These are phyloP conservation scores for Zeus faber DNA, from an alignment of 2,113 vertebrate species.

Conservation along the genomic window DNA sequence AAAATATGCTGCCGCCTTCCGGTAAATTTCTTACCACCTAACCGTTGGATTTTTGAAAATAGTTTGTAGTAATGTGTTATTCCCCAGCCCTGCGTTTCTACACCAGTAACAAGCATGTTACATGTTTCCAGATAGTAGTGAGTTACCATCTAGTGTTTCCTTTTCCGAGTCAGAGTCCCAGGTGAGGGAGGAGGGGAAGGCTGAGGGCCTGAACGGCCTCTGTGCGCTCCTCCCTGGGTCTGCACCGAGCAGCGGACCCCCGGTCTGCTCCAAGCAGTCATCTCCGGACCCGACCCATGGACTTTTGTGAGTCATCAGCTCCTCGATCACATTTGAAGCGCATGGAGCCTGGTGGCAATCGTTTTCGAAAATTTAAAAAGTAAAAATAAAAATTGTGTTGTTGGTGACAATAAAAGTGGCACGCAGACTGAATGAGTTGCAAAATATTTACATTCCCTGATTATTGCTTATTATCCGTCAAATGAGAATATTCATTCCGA, in stretches of 20 bases:
- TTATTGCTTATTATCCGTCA: too few species aligned
- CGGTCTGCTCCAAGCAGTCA: slow-evolving; percentile 30
- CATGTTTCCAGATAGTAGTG: slow-evolving; percentile 14
- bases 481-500: too few species aligned
- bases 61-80: too few species aligned
- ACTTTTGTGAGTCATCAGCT: slow-evolving; percentile 27
- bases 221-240: slow-evolving; percentile 50
- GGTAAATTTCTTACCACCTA: too few species aligned
- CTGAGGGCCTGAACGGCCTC: slow-evolving; percentile 66
- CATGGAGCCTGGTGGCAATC: slow-evolving; percentile 42
- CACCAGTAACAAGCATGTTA: slow-evolving; percentile 2
- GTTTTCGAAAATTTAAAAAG: too few species aligned
- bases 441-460: too few species aligned
- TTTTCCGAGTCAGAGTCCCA: slow-evolving; percentile 82
- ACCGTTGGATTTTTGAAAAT: too few species aligned
- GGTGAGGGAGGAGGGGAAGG: slow-evolving; percentile 76
- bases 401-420: too few species aligned
- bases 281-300: slow-evolving; percentile 38
- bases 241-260: slow-evolving; percentile 30
- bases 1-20: too few species aligned
- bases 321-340: slow-evolving; percentile 47
- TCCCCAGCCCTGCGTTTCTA: too few species aligned
- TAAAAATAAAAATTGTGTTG: too few species aligned
- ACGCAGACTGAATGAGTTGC: too few species aligned
- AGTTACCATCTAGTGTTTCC: slow-evolving; percentile 73